A percentile compares a stretch with the other conserved stretches of the same genome.
Conservation (phyloP, 2,888 invertebrate genomes). For the Calameuta pallipes region DNA sequence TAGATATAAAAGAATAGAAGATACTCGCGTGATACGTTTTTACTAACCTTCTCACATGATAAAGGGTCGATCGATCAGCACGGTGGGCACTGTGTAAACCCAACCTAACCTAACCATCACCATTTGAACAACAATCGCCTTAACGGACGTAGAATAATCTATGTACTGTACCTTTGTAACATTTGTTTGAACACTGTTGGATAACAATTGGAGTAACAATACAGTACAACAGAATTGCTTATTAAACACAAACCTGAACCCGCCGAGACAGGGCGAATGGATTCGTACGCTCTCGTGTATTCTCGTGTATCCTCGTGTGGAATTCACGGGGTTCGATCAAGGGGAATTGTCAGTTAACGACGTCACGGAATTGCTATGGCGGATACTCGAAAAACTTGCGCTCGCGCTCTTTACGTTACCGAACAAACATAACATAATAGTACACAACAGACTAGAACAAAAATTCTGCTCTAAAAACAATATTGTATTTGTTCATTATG, state of each 20-base stretch:
- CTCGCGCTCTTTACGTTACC: not conserved
- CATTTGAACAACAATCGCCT: not conserved
- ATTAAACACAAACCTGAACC: not conserved
- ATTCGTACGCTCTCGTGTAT: not conserved
- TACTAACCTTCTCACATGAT: slow-evolving; percentile 45
- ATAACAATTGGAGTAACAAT: not conserved
- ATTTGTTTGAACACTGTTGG: not conserved
- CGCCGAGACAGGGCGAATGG: not conserved
- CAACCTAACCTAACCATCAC: not conserved
- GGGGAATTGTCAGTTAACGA: slow-evolving; percentile 24
- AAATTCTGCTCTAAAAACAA: not conserved
- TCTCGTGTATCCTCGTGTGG: not conserved
- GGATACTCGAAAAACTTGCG: slow-evolving; percentile 15
- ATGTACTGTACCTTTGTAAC: not conserved
- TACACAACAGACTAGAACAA: not conserved
- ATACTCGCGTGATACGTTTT: not conserved
- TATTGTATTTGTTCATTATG: not conserved
- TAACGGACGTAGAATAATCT: not conserved
- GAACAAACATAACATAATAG: not conserved
- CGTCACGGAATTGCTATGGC: slow-evolving; percentile 30
- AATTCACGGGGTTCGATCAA: slow-evolving; percentile 4
- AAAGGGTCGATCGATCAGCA: slow-evolving; percentile 40
- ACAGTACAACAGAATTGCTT: not conserved
- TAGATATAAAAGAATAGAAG: not conserved
- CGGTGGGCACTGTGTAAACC: slow-evolving; percentile 21